These are phyloP conservation scores for Artibeus lituratus DNA, from an alignment of 2,797 vertebrate species.

Conservation along the genomic window DNA sequence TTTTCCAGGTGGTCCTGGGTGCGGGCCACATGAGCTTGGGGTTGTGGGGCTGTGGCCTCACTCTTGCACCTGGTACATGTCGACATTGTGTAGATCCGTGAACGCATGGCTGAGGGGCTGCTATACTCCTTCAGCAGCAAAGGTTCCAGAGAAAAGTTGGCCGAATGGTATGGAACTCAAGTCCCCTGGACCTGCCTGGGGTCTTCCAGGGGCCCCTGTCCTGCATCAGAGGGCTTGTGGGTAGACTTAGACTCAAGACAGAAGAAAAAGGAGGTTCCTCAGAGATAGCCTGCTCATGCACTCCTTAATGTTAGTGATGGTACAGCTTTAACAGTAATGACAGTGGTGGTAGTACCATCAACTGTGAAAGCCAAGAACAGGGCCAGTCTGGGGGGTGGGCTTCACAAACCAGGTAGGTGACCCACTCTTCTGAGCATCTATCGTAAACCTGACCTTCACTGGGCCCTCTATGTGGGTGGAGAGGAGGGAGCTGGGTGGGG, in stretches of 20 bases:
- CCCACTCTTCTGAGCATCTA: background rate
- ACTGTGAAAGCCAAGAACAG: background rate
- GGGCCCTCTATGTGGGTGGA: background rate
- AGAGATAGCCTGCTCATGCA: background rate
- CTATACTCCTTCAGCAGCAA: conserved; percentile 59
- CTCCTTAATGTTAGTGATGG: background rate
- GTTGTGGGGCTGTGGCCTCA: background rate
- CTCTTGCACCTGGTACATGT: conserved; percentile 42
- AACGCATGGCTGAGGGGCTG: conserved; percentile 72
- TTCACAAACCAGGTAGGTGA: background rate
- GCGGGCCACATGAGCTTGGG: background rate
- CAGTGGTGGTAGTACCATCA: no score
- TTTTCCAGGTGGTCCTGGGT: background rate
- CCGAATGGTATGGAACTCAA: conserved; percentile 67
- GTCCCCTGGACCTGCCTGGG: background rate
- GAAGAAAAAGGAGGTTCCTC: background rate
- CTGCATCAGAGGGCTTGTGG: background rate
- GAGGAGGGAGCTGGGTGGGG: background rate
- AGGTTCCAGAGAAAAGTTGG: conserved; percentile 68
- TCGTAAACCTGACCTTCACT: background rate
- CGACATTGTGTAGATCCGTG: conserved; percentile 61
- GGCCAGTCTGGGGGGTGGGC: background rate
- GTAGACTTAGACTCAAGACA: background rate
- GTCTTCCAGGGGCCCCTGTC: background rate
- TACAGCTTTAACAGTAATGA: background rate